These are phyloP conservation scores for Centropristis striata DNA, from an alignment of 2,113 vertebrate species.

Conservation along the genomic window DNA sequence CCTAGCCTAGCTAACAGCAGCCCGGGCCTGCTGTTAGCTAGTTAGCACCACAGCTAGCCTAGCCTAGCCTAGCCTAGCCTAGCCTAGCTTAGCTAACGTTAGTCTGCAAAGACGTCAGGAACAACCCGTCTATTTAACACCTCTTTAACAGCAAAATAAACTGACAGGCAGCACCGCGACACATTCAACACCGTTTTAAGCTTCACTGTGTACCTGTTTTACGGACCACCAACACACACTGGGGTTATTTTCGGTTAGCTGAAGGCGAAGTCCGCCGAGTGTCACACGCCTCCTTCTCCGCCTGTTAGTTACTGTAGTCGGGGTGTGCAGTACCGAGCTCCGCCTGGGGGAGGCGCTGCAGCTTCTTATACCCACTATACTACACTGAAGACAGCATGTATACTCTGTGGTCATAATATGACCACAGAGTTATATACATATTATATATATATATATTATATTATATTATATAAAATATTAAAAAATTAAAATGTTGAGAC, in stretches of 20 bases:
- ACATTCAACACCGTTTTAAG: fast-evolving
- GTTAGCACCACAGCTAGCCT: constrained; percentile 51
- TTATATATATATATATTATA: no score
- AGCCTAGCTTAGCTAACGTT: constrained; percentile 34
- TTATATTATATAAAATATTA: no score
- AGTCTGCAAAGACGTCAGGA: not conserved
- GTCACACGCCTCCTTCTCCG: constrained; percentile 45
- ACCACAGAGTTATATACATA: no score
- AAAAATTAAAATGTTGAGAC: no score
- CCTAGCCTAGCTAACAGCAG: no score
- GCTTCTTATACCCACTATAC: not conserved
- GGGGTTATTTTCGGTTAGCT: constrained; percentile 34
- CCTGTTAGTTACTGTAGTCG: not conserved
- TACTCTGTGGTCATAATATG: no score
- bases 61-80: constrained; percentile 32
- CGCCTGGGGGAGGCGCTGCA: constrained; percentile 7
- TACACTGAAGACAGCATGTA: not conserved
- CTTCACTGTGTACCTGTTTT: constrained; percentile 72
- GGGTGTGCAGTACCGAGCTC: not conserved
- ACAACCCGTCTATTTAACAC: no score
- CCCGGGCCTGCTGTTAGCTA: constrained; percentile 41
- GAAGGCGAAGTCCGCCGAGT: constrained; percentile 10
- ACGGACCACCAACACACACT: constrained; percentile 59
- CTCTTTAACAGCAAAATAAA: not conserved
- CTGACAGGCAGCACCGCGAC: not conserved